These are phyloP conservation scores for Halichondria panicea DNA, from an alignment of 37 sponge, comb jelly and placozoan genomes.

Conservation along the genomic window DNA sequence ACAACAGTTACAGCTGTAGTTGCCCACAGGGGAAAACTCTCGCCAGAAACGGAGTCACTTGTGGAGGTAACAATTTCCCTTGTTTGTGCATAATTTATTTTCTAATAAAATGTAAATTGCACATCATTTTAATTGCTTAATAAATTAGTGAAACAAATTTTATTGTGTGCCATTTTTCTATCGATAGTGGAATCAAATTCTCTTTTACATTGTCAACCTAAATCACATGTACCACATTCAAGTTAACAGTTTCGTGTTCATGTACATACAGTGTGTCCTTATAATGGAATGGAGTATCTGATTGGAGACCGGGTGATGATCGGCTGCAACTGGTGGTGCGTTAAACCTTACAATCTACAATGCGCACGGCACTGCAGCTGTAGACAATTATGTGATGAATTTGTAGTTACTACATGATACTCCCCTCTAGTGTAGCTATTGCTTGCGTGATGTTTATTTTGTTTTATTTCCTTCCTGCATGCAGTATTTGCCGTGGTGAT, in stretches of 20 bases:
- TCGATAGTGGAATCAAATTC: neutral
- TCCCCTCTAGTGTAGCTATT: no score
- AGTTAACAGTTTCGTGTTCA: no score
- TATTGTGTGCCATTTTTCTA: neutral
- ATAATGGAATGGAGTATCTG: constrained; percentile 64
- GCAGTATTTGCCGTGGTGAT: constrained; percentile 66
- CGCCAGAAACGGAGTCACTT: constrained; percentile 46
- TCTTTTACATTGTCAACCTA: neutral
- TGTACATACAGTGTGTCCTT: constrained; percentile 54
- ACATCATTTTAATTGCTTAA: no score
- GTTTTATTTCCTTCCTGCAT: neutral
- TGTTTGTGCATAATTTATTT: no score
- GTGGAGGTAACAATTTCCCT: no score
- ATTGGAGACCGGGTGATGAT: constrained; percentile 74
- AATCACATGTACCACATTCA: neutral
- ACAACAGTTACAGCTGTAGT: constrained; percentile 36
- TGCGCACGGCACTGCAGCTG: no score
- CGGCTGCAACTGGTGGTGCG: constrained; percentile 87
- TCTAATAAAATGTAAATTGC: no score
- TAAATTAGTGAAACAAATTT: no score
- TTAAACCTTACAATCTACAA: neutral
- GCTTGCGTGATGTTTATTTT: neutral
- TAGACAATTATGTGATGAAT: no score
- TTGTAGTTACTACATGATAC: no score
- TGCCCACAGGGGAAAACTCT: constrained; percentile 63